Conservation (phyloP, 37 sponge, comb jelly and placozoan species). For the Spongilla lacustris region DNA sequence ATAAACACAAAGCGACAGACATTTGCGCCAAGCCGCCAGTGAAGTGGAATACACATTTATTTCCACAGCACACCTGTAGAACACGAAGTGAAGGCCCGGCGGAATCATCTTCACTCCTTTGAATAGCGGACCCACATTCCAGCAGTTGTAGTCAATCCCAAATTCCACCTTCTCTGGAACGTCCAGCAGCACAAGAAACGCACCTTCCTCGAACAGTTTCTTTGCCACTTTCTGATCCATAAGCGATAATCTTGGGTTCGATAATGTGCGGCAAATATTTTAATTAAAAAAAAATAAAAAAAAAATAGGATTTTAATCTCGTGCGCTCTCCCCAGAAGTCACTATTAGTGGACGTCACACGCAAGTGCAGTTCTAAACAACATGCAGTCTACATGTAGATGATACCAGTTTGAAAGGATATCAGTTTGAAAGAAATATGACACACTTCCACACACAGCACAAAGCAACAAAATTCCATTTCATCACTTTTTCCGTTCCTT, state of each 20-base stretch:
- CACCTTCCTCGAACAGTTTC: conserved; percentile 78
- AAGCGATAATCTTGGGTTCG: not conserved
- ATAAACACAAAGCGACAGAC: not conserved
- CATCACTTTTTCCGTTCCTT: conserved; percentile 61
- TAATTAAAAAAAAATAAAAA: too few relatives aligned
- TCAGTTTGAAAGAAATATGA: too few relatives aligned
- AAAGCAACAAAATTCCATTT: not conserved
- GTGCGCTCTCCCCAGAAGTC: too few relatives aligned
- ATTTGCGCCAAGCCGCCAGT: not conserved
- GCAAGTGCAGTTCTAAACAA: too few relatives aligned
- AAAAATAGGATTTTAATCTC: too few relatives aligned
- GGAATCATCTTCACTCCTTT: conserved; percentile 99
- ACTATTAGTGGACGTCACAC: too few relatives aligned
- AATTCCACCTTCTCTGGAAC: conserved; percentile 85
- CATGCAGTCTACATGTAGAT: too few relatives aligned
- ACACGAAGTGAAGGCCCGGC: conserved; percentile 92
- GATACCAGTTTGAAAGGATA: too few relatives aligned
- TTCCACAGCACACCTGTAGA: conserved; percentile 66
- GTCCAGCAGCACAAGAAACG: conserved; percentile 66
- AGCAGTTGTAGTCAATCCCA: conserved; percentile 96
- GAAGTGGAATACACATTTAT: too few relatives aligned
- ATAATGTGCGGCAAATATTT: too few relatives aligned
- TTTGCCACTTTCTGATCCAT: conserved; percentile 82
- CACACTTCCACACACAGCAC: not conserved
- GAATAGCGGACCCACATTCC: conserved; percentile 90